phyloP scores from a whole-genome alignment of 2,888 invertebrate species.

The Ommatoiulus sabulosus region DNA sequence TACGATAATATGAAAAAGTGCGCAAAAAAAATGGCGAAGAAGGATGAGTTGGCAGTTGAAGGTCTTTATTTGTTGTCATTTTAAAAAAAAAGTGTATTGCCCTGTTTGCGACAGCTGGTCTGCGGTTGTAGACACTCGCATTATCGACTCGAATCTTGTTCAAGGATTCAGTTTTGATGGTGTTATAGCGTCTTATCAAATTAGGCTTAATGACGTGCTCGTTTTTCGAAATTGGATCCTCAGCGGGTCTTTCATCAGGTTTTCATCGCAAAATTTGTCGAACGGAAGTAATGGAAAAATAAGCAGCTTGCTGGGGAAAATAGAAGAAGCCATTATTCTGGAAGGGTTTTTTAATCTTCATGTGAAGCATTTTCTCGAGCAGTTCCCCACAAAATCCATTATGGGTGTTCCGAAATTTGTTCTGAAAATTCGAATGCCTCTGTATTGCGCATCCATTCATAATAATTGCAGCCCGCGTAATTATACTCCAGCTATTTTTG shows the following conservation, averaged over 20 bases:
- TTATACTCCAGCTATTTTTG: no score
- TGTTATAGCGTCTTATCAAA: not conserved
- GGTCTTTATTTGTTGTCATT: not conserved
- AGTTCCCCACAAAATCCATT: no score
- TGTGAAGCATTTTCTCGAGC: no score
- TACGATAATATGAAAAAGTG: not conserved
- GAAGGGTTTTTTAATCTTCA: no score
- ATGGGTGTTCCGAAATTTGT: no score
- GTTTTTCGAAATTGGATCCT: not conserved
- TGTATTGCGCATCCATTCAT: no score
- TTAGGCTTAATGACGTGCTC: not conserved
- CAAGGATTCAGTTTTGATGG: constrained; percentile 18
- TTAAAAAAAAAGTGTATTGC: not conserved
- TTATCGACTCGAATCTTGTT: not conserved
- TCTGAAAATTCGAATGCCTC: no score
- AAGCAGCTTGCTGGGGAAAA: not conserved
- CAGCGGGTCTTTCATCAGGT: not conserved
- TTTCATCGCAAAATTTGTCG: not conserved
- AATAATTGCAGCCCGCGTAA: no score
- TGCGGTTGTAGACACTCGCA: not conserved
- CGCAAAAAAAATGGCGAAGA: not conserved
- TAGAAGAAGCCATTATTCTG: not conserved
- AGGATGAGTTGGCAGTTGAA: not conserved
- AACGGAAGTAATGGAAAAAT: not conserved
- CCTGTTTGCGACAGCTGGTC: not conserved